These are phyloP conservation scores for Eriocheir sinensis DNA, from an alignment of 1,140 invertebrate species.

Conservation along the genomic window DNA sequence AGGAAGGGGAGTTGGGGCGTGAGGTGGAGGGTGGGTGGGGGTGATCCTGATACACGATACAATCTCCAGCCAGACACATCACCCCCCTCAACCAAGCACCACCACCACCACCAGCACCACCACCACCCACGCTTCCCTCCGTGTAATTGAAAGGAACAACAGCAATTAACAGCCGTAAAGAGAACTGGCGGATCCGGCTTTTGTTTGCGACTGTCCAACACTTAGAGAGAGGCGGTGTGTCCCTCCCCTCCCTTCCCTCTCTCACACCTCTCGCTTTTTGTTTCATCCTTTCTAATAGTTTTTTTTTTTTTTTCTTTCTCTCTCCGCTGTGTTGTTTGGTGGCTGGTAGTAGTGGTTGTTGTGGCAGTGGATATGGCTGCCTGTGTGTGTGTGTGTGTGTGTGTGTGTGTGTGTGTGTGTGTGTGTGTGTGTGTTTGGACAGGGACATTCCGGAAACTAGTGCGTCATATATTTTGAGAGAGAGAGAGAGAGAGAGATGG, in stretches of 20 bases:
- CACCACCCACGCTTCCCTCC: not conserved
- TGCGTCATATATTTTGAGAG: not conserved
- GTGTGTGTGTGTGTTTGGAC: not conserved
- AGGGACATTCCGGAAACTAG: not conserved
- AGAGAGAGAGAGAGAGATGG: not conserved
- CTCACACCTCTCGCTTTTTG: slow-evolving; percentile 40
- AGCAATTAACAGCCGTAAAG: slow-evolving; percentile 60
- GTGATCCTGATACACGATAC: not conserved
- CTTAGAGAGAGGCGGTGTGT: not conserved
- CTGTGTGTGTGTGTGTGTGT: not conserved
- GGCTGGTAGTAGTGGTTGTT: not conserved
- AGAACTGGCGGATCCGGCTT: not conserved
- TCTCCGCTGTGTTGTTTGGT: too few relatives aligned
- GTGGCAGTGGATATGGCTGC: too few relatives aligned
- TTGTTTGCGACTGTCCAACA: not conserved
- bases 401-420: not conserved
- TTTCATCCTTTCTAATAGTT: not conserved
- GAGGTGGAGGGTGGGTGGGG: not conserved
- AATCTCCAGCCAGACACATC: not conserved
- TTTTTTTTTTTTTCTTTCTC: not conserved
- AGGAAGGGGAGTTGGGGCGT: too few relatives aligned
- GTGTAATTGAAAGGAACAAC: slow-evolving; percentile 51
- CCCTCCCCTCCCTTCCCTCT: not conserved
- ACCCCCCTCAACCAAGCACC: not conserved
- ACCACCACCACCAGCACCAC: not conserved